Base-by-base conservation (phyloP, 2,113 vertebrate genomes). In the Athene noctua region DNA sequence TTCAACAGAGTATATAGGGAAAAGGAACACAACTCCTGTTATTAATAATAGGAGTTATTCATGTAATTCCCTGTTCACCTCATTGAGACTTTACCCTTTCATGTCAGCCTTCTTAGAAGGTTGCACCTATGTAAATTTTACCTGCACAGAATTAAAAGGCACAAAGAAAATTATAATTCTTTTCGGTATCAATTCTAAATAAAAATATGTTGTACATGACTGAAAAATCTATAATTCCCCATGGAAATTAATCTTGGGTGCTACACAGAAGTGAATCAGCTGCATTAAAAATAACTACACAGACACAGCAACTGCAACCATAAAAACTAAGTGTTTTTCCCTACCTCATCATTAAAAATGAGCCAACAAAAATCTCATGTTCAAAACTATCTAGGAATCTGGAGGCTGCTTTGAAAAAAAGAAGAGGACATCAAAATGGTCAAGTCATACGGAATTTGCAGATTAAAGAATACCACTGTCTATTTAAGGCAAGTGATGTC, bases 1-100 rank as follows among this genome's bases (percentile, higher is more conserved):
- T 94, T 95, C 72, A 90, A 67, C 70, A 70, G 34, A 75, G 51
- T 57, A 54, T 2, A 2, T 7, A 67, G 55, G 63, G 62, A 95
- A 93, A 80, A 94, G 73, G 54, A 96, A 44, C 15, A 49, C 79
- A 89, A 23, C n/a, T 96, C 72, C 86, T 9, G 6, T 92, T 85
- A 97, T 90, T 95, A 94, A 74, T 55, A 89, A 88, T 58, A 78
- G 55, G 44, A 84, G 49, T 67, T 95, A 61, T 78, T 94, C 25
- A 47, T 66, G 84, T 70, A 80, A 84, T 36, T 88, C 81, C 91
- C 78, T 42, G 57, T 44, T 88, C 70, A 90, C 70, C 75, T 95
- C 81, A 67, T 75, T 86, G 85, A 94, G 63, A 74, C 58, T 68
- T 85, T 63, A 88, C 19, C 52, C n/a, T 86, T 86, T 84, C 44